These are phyloP conservation scores for Synaphobranchus kaupii DNA, from an alignment of 2,797 vertebrate genomes.

Conservation along the genomic window DNA sequence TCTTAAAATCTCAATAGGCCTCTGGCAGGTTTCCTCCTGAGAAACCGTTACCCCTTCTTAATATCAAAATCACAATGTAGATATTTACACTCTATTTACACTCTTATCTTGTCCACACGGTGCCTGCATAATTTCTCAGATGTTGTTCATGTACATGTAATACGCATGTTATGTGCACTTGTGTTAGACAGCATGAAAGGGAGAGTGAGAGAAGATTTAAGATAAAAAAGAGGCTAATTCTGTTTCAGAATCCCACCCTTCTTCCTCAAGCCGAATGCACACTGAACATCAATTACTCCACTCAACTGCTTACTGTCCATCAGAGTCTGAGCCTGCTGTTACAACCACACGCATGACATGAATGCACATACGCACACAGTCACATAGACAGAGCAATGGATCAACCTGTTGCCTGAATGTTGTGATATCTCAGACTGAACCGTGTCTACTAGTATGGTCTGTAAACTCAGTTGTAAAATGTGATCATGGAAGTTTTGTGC, in stretches of 20 bases:
- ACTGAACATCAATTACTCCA: not conserved
- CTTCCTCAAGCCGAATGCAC: not conserved
- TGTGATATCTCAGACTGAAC: not conserved
- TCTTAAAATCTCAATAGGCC: slow-evolving; percentile 10
- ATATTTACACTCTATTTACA: not conserved
- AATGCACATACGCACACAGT: not conserved
- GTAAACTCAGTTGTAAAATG: slow-evolving; percentile 14
- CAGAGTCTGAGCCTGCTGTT: not conserved
- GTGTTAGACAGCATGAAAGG: not conserved
- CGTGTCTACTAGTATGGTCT: slow-evolving; percentile 19
- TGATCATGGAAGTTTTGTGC: slow-evolving; percentile 1
- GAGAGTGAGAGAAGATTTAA: not conserved
- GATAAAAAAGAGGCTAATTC: not conserved
- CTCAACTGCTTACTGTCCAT: not conserved
- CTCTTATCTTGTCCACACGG: not conserved
- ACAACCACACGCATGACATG: slow-evolving; percentile 37
- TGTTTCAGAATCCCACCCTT: not conserved
- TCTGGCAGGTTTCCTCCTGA: not conserved
- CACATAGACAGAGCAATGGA: not conserved
- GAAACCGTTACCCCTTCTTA: not conserved
- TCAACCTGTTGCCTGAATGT: not conserved
- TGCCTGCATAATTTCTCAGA: not conserved
- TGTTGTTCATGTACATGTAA: not conserved
- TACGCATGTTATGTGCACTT: not conserved
- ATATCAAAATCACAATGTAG: not conserved